Evolutionary conservation across 2,113 vertebrate species (phyloP), one percentile per base, ranked within the genome.

Genomic region (Elanoides forficatus): DNA sequence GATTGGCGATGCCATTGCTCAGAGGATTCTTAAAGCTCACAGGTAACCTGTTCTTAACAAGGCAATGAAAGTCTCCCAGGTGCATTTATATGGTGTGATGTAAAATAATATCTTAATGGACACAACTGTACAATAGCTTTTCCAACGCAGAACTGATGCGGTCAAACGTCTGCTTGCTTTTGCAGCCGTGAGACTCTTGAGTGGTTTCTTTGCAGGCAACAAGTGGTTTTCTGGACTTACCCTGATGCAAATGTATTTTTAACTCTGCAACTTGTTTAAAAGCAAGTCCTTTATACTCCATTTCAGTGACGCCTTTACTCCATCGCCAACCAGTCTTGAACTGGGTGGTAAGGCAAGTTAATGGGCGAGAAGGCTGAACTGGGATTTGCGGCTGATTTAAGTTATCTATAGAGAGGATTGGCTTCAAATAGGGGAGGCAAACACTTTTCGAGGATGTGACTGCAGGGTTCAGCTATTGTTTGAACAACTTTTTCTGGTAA

Each of bases 1-100:
- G 98, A 98, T 99, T 1, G 99, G 99, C 0, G 99, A 99, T 73
- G 86, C 99, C 1, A 99, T 99, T 25, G 98, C 99, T 22, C 98
- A 98, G 79, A 98, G 99, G 90, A 99, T 99, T 96, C 99, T 99
- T 78, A 98, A 97, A 97, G 99, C 99, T 10, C 97, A 99, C 98
- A 99, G 98, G 99, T 99, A 98, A 98, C 17, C 62, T 70, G 8
- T 59, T 88, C 75, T 67, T 56, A 62, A 34, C 30, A n/a, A 75
- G 43, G 59, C 82, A 82, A 2, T 72, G 73, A 40, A 40, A 80
- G 22, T 30, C 36, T 60, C 59, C 50, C 34, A 45, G 53, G 10
- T 60, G 58, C 38, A 20, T 48, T 63, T 84, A 22, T 34, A 7
- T 30, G 52, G 11, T 45, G 45, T 62, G 73, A 9, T 90, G 56